These are phyloP conservation scores for Atractosteus spatula DNA, from an alignment of 2,113 vertebrate genomes.

Conservation along the genomic window DNA sequence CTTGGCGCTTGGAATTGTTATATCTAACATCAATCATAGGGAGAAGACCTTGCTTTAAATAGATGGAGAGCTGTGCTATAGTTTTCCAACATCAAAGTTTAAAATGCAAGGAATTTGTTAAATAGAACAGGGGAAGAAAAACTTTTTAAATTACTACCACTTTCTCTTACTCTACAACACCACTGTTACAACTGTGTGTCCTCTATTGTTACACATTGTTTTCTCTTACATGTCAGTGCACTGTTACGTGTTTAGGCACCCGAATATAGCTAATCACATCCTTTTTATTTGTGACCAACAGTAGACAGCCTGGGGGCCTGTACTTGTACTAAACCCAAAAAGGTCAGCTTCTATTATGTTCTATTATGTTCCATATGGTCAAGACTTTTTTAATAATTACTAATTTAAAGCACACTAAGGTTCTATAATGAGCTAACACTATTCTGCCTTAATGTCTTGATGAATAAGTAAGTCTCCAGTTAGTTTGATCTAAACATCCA, in stretches of 20 bases:
- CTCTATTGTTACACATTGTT: not conserved
- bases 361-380: conserved; percentile 48
- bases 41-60: conserved; percentile 75
- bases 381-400: conserved; percentile 57
- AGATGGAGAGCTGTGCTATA: conserved; percentile 66
- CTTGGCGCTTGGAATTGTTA: conserved; percentile 80
- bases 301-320: conserved; percentile 13
- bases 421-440: too few relatives aligned
- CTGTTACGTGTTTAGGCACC: not conserved
- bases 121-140: conserved; percentile 29
- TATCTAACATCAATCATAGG: conserved; percentile 86
- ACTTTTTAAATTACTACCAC: not conserved
- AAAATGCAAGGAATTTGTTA: conserved; percentile 6
- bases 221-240: not conserved
- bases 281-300: not conserved
- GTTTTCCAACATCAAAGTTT: conserved; percentile 71
- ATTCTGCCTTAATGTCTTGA: too few relatives aligned
- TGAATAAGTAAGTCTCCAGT: too few relatives aligned
- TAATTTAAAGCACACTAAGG: conserved; percentile 28
- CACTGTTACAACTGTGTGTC: conserved; percentile 10
- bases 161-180: not conserved
- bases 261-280: conserved; percentile 7
- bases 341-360: conserved; percentile 58
- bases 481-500: too few relatives aligned
- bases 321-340: conserved; percentile 35